Base-by-base conservation (phyloP, 2,888 invertebrate species). In the Tetranychus piercei region DNA sequence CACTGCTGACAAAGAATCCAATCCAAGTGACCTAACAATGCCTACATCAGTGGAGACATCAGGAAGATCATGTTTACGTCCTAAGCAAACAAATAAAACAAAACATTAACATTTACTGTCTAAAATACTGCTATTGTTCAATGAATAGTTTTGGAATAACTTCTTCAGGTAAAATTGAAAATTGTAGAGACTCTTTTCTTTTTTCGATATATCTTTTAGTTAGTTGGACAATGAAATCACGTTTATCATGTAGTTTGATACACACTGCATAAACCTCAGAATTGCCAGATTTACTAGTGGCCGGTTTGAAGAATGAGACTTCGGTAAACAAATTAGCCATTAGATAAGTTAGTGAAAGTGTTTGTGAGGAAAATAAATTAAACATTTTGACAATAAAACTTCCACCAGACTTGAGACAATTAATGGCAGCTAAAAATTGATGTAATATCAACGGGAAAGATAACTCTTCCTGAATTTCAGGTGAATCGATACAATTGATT, bases 231-330 rank as follows among this genome's bases (percentile, higher is more conserved):
- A 7, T 66, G 9, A 66, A 20, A 66, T 18, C 20, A n/a, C n/a
- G 20, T 66, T 66, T 66, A 22, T 77, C 76, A 5, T 74, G 20
- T 67, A 78, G 80, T 22, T 77, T 76, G 44, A 78, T 34, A 70
- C 82, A 82, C n/a, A 95, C 84, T 0, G 93, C 86, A 81, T 96
- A 96, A 0, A 91, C 87, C 83, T 96, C 96, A 0, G 95, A 95
- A 83, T 96, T 96, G 8, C 95, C 95, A 80, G 90, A 89, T 81
- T 92, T 91, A n/a, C 95, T 95, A 0, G 92, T 91, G 1, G 88
- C 88, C 0, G 96, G 95, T 81, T 96, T 96, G 81, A 88, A 90
- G 22, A 91, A 84, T 78, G 87, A 85, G 0, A 95, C 88, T 81
- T 84, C 76, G 45, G 85, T 81, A 81, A 96, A 96, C 20, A 86